Evolutionary conservation across 2,888 invertebrate genomes (phyloP), one percentile per base, ranked within the genome.

Genomic region (Lasioglossum vierecki): DNA sequence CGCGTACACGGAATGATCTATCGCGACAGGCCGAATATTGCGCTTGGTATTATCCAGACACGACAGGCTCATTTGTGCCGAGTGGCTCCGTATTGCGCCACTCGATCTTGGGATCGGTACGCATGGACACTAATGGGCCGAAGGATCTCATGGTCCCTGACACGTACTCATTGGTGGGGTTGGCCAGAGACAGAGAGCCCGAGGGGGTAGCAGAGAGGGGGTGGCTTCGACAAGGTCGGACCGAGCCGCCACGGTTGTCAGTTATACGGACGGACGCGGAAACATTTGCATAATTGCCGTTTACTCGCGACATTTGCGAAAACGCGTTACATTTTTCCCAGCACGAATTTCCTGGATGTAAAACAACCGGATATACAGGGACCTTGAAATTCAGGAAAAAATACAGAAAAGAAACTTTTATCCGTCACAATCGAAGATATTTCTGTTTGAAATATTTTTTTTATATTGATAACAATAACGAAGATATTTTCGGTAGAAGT

Each of bases 61-160:
- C 91, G 91, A 91, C 91, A 91, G 91, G 89, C 91, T 91, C 91
- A 91, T 91, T 91, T 90, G 90, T 79, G 90, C 90, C 88, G 90
- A 91, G 91, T 91, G 91, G 87, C 88, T 91, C 85, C 84, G 87
- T 83, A 80, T 81, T 80, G 83, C 77, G 84, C 88, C 90, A 91
- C 90, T 91, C 91, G 91, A 91, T 91, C 90, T 87, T 85, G 80
- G 87, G 84, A 91, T 91, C 90, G 91, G 91, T 89, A 90, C 87
- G 90, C 88, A 90, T 83, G 88, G 88, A 90, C 91, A 86, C 90
- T 91, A 91, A 91, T 91, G 89, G 91, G 82, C 84, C 91, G 88
- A 91, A 91, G 91, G 89, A 91, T 91, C 89, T 88, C 88, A 83
- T 80, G 85, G 86, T 83, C 84, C 82, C 91, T 91, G 90, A 91